phyloP scores from a whole-genome alignment of 2,113 vertebrate species.

The Tetrax tetrax region DNA sequence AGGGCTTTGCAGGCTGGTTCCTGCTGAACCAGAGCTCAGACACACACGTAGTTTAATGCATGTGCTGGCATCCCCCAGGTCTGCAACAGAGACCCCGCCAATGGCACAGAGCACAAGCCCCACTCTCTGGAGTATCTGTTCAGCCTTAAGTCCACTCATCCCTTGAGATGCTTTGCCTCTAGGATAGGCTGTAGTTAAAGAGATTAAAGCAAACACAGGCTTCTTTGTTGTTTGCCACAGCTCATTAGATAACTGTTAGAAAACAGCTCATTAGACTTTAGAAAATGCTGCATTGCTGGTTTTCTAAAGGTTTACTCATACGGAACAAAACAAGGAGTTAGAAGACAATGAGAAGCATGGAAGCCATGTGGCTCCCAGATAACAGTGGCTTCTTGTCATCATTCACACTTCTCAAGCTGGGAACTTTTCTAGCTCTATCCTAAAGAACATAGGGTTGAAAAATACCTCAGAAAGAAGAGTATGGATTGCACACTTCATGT shows the following conservation, averaged over 20 bases:
- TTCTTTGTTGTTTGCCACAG: conserved; percentile 23
- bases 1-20: not conserved
- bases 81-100: not conserved
- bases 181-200: not conserved
- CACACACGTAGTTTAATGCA: not conserved
- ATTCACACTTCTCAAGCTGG: not conserved
- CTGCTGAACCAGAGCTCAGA: not conserved
- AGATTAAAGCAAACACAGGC: conserved; percentile 13
- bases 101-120: not conserved
- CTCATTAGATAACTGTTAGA: conserved; percentile 37
- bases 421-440: not conserved
- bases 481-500: fast-evolving
- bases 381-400: not conserved
- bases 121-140: not conserved
- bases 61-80: not conserved
- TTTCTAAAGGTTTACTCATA: conserved; percentile 3
- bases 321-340: not conserved
- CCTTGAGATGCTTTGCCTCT: not conserved
- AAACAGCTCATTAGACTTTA: conserved; percentile 43
- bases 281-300: conserved; percentile 29
- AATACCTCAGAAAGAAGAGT: not conserved
- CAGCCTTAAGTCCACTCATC: not conserved
- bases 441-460: not conserved
- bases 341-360: not conserved
- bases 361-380: not conserved